These are phyloP conservation scores for Branchipolynoe longqiensis DNA, from an alignment of 2,888 invertebrate species.

Conservation along the genomic window DNA sequence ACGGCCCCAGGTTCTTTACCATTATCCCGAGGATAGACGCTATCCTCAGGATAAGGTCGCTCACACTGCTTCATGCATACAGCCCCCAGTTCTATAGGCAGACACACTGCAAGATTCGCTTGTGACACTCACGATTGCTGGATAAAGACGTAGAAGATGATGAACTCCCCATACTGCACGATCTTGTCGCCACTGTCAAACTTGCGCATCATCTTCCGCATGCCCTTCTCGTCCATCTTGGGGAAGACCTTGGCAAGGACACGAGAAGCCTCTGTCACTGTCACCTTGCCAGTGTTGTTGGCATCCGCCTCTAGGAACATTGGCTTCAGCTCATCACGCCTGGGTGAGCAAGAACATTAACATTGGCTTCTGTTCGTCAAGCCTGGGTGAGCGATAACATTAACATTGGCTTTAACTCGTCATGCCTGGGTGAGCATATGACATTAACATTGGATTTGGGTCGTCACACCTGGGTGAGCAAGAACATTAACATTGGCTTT, in stretches of 20 bases:
- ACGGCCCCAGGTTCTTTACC: too few species aligned
- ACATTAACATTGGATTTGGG: background rate
- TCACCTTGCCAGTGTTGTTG: conserved; percentile 14
- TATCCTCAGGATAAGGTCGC: too few species aligned
- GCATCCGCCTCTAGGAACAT: conserved; percentile 2
- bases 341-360: too few species aligned
- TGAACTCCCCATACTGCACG: conserved; percentile 12
- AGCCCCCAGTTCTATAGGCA: too few species aligned
- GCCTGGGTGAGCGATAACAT: too few species aligned
- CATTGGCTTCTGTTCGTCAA: background rate
- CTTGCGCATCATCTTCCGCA: background rate
- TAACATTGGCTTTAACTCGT: conserved; percentile 17
- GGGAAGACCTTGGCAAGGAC: background rate
- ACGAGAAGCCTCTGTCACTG: background rate
- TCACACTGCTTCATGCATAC: too few species aligned
- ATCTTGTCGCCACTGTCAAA: background rate
- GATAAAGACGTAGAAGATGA: background rate
- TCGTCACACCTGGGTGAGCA: conserved; percentile 20
- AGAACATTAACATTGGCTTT: conserved; percentile 6
- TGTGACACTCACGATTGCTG: background rate
- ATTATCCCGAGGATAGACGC: too few species aligned
- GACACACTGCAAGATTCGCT: too few species aligned
- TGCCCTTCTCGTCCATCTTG: background rate
- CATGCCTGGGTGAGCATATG: too few species aligned
- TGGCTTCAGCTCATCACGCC: conserved; percentile 18